Conservation (phyloP, 1,140 invertebrate species). For the Drosophila takahashii region DNA sequence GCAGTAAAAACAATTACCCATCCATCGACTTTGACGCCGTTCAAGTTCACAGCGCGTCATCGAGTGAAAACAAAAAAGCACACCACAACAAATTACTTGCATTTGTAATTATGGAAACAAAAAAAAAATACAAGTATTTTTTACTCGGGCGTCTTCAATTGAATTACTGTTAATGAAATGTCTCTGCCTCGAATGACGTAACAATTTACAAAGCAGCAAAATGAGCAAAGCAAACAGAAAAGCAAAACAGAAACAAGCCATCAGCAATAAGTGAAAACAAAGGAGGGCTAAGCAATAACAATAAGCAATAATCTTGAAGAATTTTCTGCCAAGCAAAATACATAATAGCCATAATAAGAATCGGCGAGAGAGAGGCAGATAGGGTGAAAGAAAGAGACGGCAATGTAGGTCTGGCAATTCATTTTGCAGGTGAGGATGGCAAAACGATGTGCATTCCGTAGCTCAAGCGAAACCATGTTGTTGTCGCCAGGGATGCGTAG, state of each 20-base stretch:
- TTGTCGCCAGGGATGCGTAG: slow-evolving; percentile 22
- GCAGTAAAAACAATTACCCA: slow-evolving; percentile 36
- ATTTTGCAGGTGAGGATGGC: slow-evolving; percentile 25
- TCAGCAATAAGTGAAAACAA: slow-evolving; percentile 24
- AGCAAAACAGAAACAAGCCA: slow-evolving; percentile 14
- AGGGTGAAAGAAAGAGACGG: background rate
- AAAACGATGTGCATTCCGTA: slow-evolving; percentile 18
- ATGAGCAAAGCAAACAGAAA: slow-evolving; percentile 2
- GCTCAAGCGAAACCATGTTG: slow-evolving; percentile 17
- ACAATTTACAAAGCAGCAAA: slow-evolving; percentile 3
- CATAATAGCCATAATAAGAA: slow-evolving; percentile 43
- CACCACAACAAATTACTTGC: slow-evolving; percentile 49
- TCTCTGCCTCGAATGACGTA: slow-evolving; percentile 24
- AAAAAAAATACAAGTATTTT: slow-evolving; percentile 31
- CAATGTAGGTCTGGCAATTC: slow-evolving; percentile 29
- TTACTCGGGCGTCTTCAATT: slow-evolving; percentile 24
- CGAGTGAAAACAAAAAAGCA: slow-evolving; percentile 22
- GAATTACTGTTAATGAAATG: slow-evolving; percentile 50
- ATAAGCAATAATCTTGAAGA: slow-evolving; percentile 39
- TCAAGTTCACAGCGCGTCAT: slow-evolving; percentile 54
- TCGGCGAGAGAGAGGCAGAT: slow-evolving; percentile 1
- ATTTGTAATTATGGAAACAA: slow-evolving; percentile 43
- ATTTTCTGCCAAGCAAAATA: slow-evolving; percentile 33
- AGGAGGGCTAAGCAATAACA: slow-evolving; percentile 25
- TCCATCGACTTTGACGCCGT: slow-evolving; percentile 39